A percentile compares a stretch with the other conserved stretches of the same genome.
phyloP scores from a whole-genome alignment of 1,140 invertebrate species.

The Drosophila subpulchrella region DNA sequence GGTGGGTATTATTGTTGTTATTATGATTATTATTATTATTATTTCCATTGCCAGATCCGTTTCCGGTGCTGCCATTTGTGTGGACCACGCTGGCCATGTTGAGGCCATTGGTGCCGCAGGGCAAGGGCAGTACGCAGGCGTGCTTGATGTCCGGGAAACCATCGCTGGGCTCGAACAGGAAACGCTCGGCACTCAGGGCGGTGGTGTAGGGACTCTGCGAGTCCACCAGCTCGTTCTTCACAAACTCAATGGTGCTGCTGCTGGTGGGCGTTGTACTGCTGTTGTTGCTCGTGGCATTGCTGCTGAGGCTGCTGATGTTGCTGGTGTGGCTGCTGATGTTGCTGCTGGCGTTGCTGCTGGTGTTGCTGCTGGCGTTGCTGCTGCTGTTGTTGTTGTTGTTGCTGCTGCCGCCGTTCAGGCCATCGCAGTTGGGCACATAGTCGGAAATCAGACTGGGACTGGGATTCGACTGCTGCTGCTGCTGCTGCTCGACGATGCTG shows the following conservation, averaged over 20 bases:
- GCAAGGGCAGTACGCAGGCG: conserved; percentile 61
- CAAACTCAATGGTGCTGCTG: conserved; percentile 74
- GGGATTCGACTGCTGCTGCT: conserved; percentile 25
- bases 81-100: conserved; percentile 51
- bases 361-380: conserved; percentile 20
- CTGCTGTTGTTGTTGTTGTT: conserved; percentile 28
- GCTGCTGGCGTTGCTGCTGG: conserved; percentile 19
- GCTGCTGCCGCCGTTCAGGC: conserved; percentile 27
- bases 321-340: conserved; percentile 9
- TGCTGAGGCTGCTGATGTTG: conserved; percentile 3
- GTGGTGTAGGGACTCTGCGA: conserved; percentile 82
- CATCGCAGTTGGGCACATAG: conserved; percentile 71
- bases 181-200: conserved; percentile 76
- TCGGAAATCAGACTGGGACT: conserved; percentile 55
- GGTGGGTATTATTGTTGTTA: conserved; percentile 55
- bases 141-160: conserved; percentile 82
- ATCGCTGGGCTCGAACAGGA: conserved; percentile 75
- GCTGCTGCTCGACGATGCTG: conserved; percentile 44
- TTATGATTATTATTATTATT: conserved; percentile 33
- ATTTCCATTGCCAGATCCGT: not conserved
- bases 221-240: conserved; percentile 81
- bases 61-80: conserved; percentile 51
- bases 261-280: conserved; percentile 46
- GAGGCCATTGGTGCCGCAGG: conserved; percentile 31
- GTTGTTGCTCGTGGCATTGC: conserved; percentile 13